These are phyloP conservation scores for Caenorhabditis uteleia DNA, from an alignment of 2,888 invertebrate genomes.

Conservation along the genomic window DNA sequence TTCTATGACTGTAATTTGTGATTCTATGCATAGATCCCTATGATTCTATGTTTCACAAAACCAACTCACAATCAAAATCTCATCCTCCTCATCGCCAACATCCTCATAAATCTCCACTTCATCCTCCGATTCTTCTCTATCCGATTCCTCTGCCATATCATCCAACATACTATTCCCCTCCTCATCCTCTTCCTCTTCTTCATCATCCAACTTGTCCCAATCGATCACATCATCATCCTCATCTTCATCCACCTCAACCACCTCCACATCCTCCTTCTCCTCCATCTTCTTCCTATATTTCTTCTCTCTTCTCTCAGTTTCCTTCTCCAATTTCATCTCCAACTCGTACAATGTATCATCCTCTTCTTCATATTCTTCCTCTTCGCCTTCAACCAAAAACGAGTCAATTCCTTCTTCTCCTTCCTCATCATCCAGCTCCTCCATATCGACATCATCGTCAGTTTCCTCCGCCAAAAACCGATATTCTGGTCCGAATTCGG, in stretches of 20 bases:
- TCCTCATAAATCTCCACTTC: slow-evolving; percentile 7
- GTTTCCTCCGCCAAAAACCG: too few relatives aligned
- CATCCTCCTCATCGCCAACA: slow-evolving; percentile 15
- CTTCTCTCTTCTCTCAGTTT: slow-evolving; percentile 4
- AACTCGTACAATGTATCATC: neutral
- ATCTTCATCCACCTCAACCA: slow-evolving; percentile 18
- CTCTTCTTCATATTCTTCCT: slow-evolving; percentile 5
- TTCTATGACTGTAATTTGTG: too few relatives aligned
- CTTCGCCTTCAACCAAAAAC: neutral
- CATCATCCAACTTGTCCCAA: slow-evolving; percentile 16
- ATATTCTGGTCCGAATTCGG: neutral
- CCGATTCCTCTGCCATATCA: slow-evolving; percentile 8
- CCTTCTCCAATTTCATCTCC: slow-evolving; percentile 5
- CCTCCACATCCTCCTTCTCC: slow-evolving; percentile 14
- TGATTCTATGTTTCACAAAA: neutral
- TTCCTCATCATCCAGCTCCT: slow-evolving; percentile 1
- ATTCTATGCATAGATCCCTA: too few relatives aligned
- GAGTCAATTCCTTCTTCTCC: slow-evolving; percentile 8
- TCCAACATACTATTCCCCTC: slow-evolving; percentile 4
- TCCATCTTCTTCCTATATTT: slow-evolving; percentile 1
- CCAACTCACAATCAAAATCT: slow-evolving; percentile 17
- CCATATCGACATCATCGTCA: too few relatives aligned
- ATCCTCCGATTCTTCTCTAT: slow-evolving; percentile 11
- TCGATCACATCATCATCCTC: slow-evolving; percentile 12
- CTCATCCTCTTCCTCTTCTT: slow-evolving; percentile 8